These are phyloP conservation scores for Palythoa grandis DNA, from an alignment of 92 coral and sea anemone species.

Conservation along the genomic window DNA sequence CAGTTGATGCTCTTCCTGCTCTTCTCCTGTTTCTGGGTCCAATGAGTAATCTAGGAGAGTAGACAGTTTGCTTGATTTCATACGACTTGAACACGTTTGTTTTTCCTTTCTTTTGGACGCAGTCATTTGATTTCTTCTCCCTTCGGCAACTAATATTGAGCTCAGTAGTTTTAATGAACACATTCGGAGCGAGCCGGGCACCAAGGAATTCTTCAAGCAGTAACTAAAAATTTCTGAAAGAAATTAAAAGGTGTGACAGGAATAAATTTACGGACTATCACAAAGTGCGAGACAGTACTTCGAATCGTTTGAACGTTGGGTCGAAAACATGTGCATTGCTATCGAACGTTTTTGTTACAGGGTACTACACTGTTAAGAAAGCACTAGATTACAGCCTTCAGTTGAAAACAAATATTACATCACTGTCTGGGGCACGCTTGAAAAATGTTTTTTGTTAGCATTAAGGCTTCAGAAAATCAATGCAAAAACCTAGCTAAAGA, in stretches of 20 bases:
- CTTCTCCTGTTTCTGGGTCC: constrained; percentile 1
- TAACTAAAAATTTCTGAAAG: constrained; percentile 50
- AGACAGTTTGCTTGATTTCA: constrained; percentile 36
- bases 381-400: no score
- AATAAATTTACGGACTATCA: neutral
- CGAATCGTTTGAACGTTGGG: no score
- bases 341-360: no score
- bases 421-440: no score
- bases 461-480: no score
- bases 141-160: constrained; percentile 73
- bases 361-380: no score
- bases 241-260: constrained; percentile 9
- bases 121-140: constrained; percentile 63
- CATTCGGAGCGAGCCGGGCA: constrained; percentile 51
- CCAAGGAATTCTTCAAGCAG: constrained; percentile 43
- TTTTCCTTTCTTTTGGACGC: neutral
- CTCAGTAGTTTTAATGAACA: constrained; percentile 73
- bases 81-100: constrained; percentile 18
- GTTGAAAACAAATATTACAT: no score
- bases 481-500: no score
- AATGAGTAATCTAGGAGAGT: constrained; percentile 36
- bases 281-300: neutral
- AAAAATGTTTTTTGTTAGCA: no score
- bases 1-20: constrained; percentile 2
- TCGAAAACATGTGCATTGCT: no score